phyloP scores from a whole-genome alignment of 2,888 invertebrate genomes.

The Drosophila nr. perissopoda region DNA sequence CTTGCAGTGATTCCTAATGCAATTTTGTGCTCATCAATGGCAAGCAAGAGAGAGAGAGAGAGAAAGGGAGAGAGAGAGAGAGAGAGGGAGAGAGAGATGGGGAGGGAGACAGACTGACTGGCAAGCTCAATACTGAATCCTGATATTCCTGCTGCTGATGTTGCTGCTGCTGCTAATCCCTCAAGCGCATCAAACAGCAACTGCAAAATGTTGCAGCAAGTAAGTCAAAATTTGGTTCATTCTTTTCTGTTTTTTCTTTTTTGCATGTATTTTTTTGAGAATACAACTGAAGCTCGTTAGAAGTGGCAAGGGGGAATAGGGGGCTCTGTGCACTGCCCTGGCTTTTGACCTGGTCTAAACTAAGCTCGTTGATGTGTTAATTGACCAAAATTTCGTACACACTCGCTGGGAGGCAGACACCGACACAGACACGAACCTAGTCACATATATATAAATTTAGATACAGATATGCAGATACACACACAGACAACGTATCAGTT shows the following conservation, averaged over 20 bases:
- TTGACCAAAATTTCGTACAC: slow-evolving; percentile 81
- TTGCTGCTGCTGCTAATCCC: slow-evolving; percentile 58
- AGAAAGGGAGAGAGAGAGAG: not conserved
- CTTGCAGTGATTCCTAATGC: slow-evolving; percentile 53
- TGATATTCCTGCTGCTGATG: slow-evolving; percentile 23
- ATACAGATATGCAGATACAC: slow-evolving; percentile 6
- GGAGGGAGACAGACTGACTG: not conserved
- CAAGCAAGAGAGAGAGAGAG: not conserved
- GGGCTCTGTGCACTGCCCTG: slow-evolving; percentile 14
- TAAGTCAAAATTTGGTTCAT: slow-evolving; percentile 54
- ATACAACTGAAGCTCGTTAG: not conserved
- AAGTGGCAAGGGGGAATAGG: not conserved
- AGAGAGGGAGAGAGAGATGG: not conserved
- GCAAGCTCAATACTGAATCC: not conserved
- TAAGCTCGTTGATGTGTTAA: slow-evolving; percentile 82
- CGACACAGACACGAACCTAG: slow-evolving; percentile 30
- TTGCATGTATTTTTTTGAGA: not conserved
- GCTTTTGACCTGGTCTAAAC: slow-evolving; percentile 52
- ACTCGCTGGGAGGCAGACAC: slow-evolving; percentile 55
- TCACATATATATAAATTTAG: slow-evolving; percentile 1
- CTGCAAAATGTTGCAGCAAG: slow-evolving; percentile 56
- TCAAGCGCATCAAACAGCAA: slow-evolving; percentile 65
- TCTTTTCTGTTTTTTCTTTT: slow-evolving; percentile 4
- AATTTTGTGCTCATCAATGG: slow-evolving; percentile 56
- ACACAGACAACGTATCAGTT: slow-evolving; percentile 5